Evolutionary conservation across 1,140 invertebrate genomes (phyloP).

Genomic region (Heliconius melpomene): DNA sequence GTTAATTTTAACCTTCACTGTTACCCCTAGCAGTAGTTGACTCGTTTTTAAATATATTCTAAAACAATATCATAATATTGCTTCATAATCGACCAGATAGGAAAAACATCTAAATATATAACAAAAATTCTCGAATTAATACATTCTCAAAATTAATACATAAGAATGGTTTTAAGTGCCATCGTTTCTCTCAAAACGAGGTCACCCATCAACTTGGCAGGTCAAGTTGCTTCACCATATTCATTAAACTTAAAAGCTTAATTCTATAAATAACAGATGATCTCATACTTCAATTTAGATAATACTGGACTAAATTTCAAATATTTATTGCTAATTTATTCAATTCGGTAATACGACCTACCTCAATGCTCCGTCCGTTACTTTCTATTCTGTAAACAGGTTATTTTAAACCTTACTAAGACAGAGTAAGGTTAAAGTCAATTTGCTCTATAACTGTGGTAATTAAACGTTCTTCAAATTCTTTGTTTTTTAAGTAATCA

Average conservation of each 20-base stretch:
- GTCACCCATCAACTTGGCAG: background rate
- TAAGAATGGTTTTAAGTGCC: background rate
- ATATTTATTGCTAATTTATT: slow-evolving; percentile 39
- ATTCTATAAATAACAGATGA: slow-evolving; percentile 20
- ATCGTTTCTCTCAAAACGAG: background rate
- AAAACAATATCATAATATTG: too few relatives aligned
- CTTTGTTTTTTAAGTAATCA: background rate
- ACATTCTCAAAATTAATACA: background rate
- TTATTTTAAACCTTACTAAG: slow-evolving; percentile 31
- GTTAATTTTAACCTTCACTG: too few relatives aligned
- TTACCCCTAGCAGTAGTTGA: too few relatives aligned
- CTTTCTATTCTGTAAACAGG: slow-evolving; percentile 32
- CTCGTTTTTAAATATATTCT: too few relatives aligned
- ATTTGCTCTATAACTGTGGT: background rate
- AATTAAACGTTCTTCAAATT: slow-evolving; percentile 3
- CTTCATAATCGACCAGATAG: background rate
- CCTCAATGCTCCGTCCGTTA: slow-evolving; percentile 38
- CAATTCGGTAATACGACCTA: slow-evolving; percentile 38
- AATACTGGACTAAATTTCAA: slow-evolving; percentile 23
- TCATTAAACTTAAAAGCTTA: slow-evolving; percentile 4
- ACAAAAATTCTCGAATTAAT: background rate
- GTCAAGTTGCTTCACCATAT: background rate
- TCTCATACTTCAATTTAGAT: slow-evolving; percentile 4
- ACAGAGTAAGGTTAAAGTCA: slow-evolving; percentile 11
- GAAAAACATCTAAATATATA: background rate